Evolutionary conservation across 2,888 invertebrate genomes (phyloP), one percentile per base, ranked within the genome.

Genomic region (Corythucha ciliata): DNA sequence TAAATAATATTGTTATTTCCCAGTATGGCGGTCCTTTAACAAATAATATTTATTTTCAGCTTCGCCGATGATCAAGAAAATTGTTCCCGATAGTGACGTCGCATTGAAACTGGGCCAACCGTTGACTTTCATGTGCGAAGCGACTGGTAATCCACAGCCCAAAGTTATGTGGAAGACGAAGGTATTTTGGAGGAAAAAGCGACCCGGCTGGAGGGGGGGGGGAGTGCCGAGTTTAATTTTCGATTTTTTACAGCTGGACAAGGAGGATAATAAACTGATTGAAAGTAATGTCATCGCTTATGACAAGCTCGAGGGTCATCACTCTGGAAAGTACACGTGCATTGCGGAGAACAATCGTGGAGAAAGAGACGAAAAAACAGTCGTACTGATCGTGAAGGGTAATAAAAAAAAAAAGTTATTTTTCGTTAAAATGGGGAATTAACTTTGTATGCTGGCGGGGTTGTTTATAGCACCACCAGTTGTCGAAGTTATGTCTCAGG

Each of bases 311-410:
- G 46, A 29, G 8, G 34, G 48, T 25, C 48, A 41, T 22, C 51
- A 51, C 16, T 48, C 39, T 16, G 55, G 55, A 22, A 52, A 55
- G 22, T 55, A 55, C 36, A 55, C 52, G 21, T 55, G 55, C 39
- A 25, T 42, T 8, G 55, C 52, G n/a, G 18, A 39, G 26, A 42
- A 49, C 21, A 25, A 22, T 6, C 36, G 48, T 18, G 47, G 47
- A 3, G 20, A 37, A 8, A 37, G 12, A 7, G 10, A 21, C 14
- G 36, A 51, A 32, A 20, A 24, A 10, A 18, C 20, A 18, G 40
- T 39, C 18, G 20, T 39, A 6, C 40, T 39, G 6, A 20, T n/a
- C 4, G 40, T 39, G 40, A 20, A 20, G 22, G n/a, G 40, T 39
- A 18, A 39, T 20, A 29, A 12, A 29, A 10, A 12, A 29, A 29